phyloP scores from a whole-genome alignment of 1,140 invertebrate genomes.

The Cydia fagiglandana region DNA sequence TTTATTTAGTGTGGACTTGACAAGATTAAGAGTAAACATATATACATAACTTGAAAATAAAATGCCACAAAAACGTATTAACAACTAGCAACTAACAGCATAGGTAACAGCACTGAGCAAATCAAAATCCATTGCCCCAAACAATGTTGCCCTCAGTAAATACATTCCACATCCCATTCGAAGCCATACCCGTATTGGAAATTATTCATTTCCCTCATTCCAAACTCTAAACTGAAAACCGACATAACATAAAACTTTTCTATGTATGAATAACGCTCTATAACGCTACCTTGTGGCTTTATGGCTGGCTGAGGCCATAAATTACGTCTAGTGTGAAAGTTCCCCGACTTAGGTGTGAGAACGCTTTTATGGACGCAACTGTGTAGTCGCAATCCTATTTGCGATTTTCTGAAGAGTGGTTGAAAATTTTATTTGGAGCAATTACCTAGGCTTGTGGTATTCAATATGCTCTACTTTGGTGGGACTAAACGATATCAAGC shows the following conservation, averaged over 20 bases:
- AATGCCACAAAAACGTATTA: too few species aligned
- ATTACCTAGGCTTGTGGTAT: constrained; percentile 5
- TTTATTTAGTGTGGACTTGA: too few species aligned
- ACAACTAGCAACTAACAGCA: background rate
- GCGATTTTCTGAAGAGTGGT: constrained; percentile 18
- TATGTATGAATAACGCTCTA: constrained; percentile 30
- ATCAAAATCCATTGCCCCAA: background rate
- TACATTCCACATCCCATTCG: background rate
- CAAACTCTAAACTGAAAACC: constrained; percentile 14
- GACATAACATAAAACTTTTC: constrained; percentile 29
- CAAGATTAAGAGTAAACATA: too few species aligned
- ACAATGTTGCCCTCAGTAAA: background rate
- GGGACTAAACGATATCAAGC: too few species aligned
- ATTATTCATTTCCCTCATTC: constrained; percentile 28
- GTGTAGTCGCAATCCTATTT: constrained; percentile 20
- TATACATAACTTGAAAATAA: too few species aligned
- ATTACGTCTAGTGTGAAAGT: constrained; percentile 29
- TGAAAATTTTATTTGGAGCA: constrained; percentile 3
- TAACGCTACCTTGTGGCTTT: constrained; percentile 29
- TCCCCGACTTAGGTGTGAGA: constrained; percentile 26
- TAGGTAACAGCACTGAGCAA: background rate
- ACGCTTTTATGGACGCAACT: constrained; percentile 28
- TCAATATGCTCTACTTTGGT: background rate
- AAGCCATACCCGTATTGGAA: background rate
- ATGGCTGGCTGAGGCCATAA: background rate